Conservation (phyloP, 2,888 invertebrate species). For the Amblyjoppa proteus region DNA sequence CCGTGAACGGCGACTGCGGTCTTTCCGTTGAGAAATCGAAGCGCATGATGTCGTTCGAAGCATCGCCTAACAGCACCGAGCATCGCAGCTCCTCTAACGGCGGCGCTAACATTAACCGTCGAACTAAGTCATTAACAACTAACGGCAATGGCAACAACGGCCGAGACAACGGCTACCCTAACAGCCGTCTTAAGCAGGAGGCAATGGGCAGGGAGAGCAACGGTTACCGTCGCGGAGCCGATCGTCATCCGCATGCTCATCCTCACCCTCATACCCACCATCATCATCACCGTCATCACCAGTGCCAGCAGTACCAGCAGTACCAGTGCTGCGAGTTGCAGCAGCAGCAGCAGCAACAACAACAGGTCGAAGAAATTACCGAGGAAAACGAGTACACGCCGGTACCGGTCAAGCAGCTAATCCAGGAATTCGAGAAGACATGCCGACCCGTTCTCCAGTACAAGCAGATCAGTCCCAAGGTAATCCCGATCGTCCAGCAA, state of each 20-base stretch:
- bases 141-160: slow-evolving; percentile 75
- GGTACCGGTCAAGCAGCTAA: slow-evolving; percentile 85
- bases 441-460: slow-evolving; percentile 86
- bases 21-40: slow-evolving; percentile 74
- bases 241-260: slow-evolving; percentile 55
- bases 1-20: slow-evolving; percentile 47
- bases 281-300: slow-evolving; percentile 49
- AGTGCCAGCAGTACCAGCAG: slow-evolving; percentile 71
- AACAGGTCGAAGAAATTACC: slow-evolving; percentile 64
- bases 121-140: slow-evolving; percentile 62
- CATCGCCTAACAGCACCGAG: slow-evolving; percentile 55
- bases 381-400: slow-evolving; percentile 82
- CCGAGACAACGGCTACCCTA: slow-evolving; percentile 67
- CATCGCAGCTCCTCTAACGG: slow-evolving; percentile 59
- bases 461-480: slow-evolving; percentile 85
- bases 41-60: slow-evolving; percentile 73
- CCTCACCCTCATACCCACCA: slow-evolving; percentile 57
- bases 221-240: slow-evolving; percentile 50
- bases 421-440: slow-evolving; percentile 88
- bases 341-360: slow-evolving; percentile 80
- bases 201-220: slow-evolving; percentile 43
- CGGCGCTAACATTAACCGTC: slow-evolving; percentile 64
- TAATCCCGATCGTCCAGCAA: slow-evolving; percentile 77
- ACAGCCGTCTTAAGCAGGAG: slow-evolving; percentile 77
- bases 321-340: slow-evolving; percentile 74